Base-by-base conservation (phyloP, 2,797 vertebrate genomes). In the Halcyon badia region DNA sequence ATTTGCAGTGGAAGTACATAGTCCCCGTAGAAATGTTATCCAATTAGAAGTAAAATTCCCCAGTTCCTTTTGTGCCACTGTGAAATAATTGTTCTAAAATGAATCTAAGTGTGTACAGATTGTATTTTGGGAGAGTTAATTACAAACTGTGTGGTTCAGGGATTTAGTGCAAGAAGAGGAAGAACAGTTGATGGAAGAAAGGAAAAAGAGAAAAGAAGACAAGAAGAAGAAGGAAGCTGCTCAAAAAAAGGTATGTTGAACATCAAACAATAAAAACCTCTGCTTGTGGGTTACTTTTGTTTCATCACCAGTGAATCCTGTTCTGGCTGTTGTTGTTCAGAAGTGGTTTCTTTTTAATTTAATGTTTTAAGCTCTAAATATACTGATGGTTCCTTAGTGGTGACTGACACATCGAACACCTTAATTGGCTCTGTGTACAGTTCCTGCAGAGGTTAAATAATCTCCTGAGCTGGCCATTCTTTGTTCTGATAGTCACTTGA, bases 101-200 rank as follows among this genome's bases (percentile, higher is more conserved):
- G 84, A 97, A 95, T 97, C 85, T 96, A 87, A 97, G 96, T 97
- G 97, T 97, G 94, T 97, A 95, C 78, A 92, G 90, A 94, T 97
- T 97, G 66, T 91, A 92, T 97, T 98, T 96, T 97, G 97, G 97
- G 97, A 98, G 98, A 97, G 97, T 98, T 98, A 98, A 98, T 97
- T 97, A 87, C 98, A 96, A 97, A 98, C 94, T 98, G 83, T 98
- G 92, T 98, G 96, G 97, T 98, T 98, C 91, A 99, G 99, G 99
- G 98, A 99, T 99, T 98, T 98, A 98, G 98, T 98, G 98, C 98
- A 98, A 98, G 97, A 99, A 98, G 98, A 98, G 98, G 98, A 99
- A 98, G 98, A 98, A 98, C 98, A 98, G 99, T 99, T 99, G 98
- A 99, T 99, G 99, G 99, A 99, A 99, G 99, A 99, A 99, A 99